Evolutionary conservation across 2,888 invertebrate species (phyloP), one percentile per base, ranked within the genome.

Genomic region (Horisme vitalbata): DNA sequence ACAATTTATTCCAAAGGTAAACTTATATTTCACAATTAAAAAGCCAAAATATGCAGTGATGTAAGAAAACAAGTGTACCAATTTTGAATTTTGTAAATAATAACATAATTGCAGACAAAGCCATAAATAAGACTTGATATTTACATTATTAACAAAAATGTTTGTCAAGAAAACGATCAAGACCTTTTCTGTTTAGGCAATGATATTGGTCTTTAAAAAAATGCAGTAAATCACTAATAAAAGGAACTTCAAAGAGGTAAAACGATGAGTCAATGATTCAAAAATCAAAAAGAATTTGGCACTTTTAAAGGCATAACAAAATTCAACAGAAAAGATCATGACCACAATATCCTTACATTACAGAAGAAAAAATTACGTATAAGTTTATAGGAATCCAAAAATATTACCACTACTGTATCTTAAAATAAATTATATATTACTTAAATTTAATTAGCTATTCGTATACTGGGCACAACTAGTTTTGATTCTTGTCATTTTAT

Each of bases 391-490:
- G 89, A 89, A 88, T 89, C 88, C 87, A 88, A 89, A 89, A 89
- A 89, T 88, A 89, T 89, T 89, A 89, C 73, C 63, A 69, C 87
- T 87, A 89, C 79, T 84, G 84, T 86, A 80, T 85, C 89, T 89
- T 88, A 89, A 76, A 83, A 88, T 88, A 88, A 88, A 86, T 87
- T 86, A 87, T n/a, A n/a, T 79, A 83, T 76, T 76, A 77, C 79
- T 82, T 83, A 69, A 61, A 45, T 73, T 82, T 83, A 83, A 75
- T 80, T 81, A 84, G 72, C 86, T 89, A 89, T 84, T 89, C 89
- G 89, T 89, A 89, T 89, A 89, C 89, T 87, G 88, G 89, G 88
- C 89, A 89, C 89, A 89, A 89, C 89, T 89, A 89, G 89, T 87
- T 84, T 82, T 87, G 87, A 87, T 88, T 87, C 78, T 75, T 86